Evolutionary conservation across 2,113 vertebrate genomes (phyloP).

Genomic region (Microcebus tavaratra): DNA sequence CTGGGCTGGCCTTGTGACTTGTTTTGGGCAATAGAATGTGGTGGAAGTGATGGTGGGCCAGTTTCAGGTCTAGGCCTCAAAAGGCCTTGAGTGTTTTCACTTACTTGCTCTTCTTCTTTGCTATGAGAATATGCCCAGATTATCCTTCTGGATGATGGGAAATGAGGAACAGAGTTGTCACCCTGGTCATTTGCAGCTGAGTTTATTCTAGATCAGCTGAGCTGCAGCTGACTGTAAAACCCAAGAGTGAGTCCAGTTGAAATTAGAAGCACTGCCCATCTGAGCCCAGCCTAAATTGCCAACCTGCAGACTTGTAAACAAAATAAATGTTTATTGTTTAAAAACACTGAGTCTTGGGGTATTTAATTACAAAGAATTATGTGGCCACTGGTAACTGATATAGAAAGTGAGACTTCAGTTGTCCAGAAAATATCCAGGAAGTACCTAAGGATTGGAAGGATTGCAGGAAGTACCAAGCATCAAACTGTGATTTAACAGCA

Average conservation of each 20-base stretch:
- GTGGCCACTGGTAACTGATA: not conserved
- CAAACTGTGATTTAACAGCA: conserved; percentile 18
- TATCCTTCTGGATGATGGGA: not conserved
- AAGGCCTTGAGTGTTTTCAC: conserved; percentile 19
- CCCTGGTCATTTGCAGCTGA: not conserved
- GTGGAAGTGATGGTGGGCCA: conserved; percentile 16
- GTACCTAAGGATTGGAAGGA: not conserved
- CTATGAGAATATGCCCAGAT: not conserved
- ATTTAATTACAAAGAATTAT: not conserved
- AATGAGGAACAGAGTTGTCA: not conserved
- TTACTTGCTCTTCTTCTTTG: conserved; percentile 29
- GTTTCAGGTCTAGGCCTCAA: conserved; percentile 10
- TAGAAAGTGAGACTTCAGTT: conserved; percentile 16
- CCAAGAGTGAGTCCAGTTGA: not conserved
- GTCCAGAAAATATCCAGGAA: not conserved
- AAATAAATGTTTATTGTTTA: conserved; percentile 32
- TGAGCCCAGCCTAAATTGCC: not conserved
- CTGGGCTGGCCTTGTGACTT: not conserved
- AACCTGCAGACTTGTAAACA: not conserved
- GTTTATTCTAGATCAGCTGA: not conserved
- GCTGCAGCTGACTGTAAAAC: not conserved
- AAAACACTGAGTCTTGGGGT: not conserved
- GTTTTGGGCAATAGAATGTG: conserved; percentile 15
- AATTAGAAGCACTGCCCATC: not conserved
- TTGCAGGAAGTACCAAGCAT: conserved; percentile 33